Percentiles rank a stretch among this genome's conserved stretches.
These are phyloP conservation scores for Acropora yongei DNA, from an alignment of 64 coral and sea anemone genomes.

Conservation along the genomic window DNA sequence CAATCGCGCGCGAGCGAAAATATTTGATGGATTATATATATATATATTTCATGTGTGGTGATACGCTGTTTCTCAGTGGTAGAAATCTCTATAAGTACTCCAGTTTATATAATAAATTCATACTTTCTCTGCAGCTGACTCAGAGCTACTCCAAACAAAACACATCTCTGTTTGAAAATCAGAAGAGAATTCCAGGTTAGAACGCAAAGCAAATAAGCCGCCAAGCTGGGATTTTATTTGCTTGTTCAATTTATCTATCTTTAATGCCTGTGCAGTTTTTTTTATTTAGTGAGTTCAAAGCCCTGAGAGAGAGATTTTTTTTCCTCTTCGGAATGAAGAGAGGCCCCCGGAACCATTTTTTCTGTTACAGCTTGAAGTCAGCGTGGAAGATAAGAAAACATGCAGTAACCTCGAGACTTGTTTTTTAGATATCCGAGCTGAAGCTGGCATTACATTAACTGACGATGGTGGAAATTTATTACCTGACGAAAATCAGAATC, in stretches of 20 bases:
- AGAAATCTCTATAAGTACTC: too few species aligned
- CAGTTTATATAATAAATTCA: too few species aligned
- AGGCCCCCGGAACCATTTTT: too few species aligned
- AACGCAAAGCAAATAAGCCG: not conserved
- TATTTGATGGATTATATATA: too few species aligned
- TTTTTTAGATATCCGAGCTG: not conserved
- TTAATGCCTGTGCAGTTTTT: not conserved
- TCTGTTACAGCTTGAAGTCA: too few species aligned
- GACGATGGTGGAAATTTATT: not conserved
- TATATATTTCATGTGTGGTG: too few species aligned
- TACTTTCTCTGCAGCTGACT: not conserved
- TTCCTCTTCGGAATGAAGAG: too few species aligned
- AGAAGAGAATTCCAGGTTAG: not conserved
- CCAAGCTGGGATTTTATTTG: not conserved
- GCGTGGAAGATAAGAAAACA: not conserved
- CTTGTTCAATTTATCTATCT: not conserved
- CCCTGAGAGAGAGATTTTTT: too few species aligned
- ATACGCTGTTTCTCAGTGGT: too few species aligned
- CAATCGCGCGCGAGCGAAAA: too few species aligned
- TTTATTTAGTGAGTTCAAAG: too few species aligned
- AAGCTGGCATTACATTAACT: not conserved
- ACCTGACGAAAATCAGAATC: not conserved
- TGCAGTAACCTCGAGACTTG: not conserved
- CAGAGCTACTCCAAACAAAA: constrained; percentile 13
- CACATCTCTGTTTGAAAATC: not conserved